Evolutionary conservation across 2,797 vertebrate species (phyloP), one percentile per base, ranked within the genome.

Genomic region (Protosalanx chinensis): DNA sequence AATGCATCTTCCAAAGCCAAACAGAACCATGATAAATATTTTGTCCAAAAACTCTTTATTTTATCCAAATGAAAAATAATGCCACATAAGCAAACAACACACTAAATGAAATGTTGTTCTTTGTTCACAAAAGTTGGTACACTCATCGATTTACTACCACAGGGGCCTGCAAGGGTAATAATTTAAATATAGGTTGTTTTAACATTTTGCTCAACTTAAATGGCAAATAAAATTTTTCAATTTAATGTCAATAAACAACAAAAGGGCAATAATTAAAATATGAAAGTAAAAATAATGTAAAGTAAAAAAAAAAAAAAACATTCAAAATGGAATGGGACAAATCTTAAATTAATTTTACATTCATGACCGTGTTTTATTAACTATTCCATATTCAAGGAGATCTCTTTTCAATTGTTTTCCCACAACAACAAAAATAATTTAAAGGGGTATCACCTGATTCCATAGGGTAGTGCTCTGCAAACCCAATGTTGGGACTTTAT

Each of bases 11-110:
- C 5, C 4, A 18, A 56, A 18, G 16, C 51, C 16, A 56, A 35
- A 20, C 8, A 35, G 18, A 10, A 59, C n/a, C n/a, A 58, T 18
- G 56, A 16, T 2, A 15, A 8, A 33, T 13, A 16, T 58, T 53
- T 68, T 59, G 51, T 68, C 33, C 67, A 68, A 68, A 68, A 68
- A 68, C 7, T 58, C 67, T 68, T 68, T 68, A 68, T 68, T 68
- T 58, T 35, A 23, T 58, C 53, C 16, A 46, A 68, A 68, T 68
- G 30, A 58, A 68, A 68, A 58, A 68, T 53, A 68, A 68, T 68
- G 66, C 66, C 66, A 68, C 51, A 68, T 68, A 59, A 33, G 67
- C 67, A 30, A 33, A 60, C 58, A 61, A 68, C 29, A 56, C 51
- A 68, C 30, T 4, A n/a, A 68, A 68, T n/a, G 32, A 67, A 67